Percentiles rank a stretch among this genome's conserved stretches.
Conservation (phyloP, 2,888 invertebrate genomes). For the Monoplex corrugatus region DNA sequence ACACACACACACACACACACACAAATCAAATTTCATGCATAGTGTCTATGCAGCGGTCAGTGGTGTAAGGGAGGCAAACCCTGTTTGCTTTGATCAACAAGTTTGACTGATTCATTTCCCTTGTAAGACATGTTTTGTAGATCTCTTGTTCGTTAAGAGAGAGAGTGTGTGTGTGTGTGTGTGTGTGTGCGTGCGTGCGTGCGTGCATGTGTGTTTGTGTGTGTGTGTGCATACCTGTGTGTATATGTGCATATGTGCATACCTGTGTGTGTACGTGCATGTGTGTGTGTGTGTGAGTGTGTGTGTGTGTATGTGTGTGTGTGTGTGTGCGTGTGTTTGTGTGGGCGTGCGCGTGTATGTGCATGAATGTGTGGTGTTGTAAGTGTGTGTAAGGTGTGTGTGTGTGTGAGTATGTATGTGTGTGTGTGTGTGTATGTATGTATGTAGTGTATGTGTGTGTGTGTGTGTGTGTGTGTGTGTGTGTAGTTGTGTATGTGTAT, state of each 20-base stretch:
- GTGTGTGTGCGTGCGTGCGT: conserved; percentile 8
- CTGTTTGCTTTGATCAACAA: too few species aligned
- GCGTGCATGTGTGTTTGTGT: conserved; percentile 1
- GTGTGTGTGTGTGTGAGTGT: not conserved
- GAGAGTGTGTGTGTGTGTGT: not conserved
- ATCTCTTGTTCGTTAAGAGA: too few species aligned
- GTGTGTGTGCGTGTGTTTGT: not conserved
- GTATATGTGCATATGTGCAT: not conserved
- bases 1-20: too few species aligned
- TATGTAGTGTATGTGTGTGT: not conserved
- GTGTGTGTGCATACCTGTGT: not conserved
- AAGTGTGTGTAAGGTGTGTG: not conserved
- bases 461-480: not conserved
- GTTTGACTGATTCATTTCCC: too few species aligned
- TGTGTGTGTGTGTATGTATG: not conserved
- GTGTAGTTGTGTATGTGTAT: not conserved
- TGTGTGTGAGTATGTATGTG: not conserved
- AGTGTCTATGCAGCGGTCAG: too few species aligned
- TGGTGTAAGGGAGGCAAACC: too few species aligned
- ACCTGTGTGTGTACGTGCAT: not conserved
- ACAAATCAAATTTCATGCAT: too few species aligned
- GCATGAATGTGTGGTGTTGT: not conserved
- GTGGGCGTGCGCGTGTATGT: not conserved
- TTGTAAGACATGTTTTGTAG: too few species aligned
- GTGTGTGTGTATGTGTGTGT: not conserved